Base-by-base conservation (phyloP, 2,113 vertebrate genomes). In the Mugil cephalus region DNA sequence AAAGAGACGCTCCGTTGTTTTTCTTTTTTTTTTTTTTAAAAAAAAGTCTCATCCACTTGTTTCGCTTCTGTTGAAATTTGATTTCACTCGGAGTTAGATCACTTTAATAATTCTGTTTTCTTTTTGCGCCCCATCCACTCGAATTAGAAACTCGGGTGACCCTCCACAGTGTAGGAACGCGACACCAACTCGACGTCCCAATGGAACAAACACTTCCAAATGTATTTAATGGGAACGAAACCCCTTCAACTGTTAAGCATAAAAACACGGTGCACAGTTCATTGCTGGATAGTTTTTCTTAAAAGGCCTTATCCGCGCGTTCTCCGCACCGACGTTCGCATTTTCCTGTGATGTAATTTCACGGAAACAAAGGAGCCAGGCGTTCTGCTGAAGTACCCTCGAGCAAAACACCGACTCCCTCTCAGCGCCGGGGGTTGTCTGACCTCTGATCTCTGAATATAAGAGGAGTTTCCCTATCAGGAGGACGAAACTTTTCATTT, bases 221-320 rank as follows among this genome's bases (percentile, higher is more conserved):
- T 30, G 24, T 5, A 30, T 5, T 30, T 2, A 30, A 5, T 30
- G 24, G 24, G 5, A 30, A 3, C 24, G 24, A 30, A 30, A 30
- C 24, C 5, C 24, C 24, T 30, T 30, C 24, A 30, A 5, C 24
- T 3, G 24, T 30, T 30, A 30, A 30, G 5, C 5, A 30, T 30
- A 30, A 30, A 30, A 30, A 30, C 24, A 30, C 5, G 14, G 13
- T 7, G 53, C 11, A 21, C 10, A 21, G 46, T 30, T 46, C n/a
- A 8, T 14, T 15, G 18, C 9, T 13, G 60, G 11, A 11, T 45
- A 19, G 34, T 38, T 17, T 24, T 7, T 43, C 48, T 5, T 10
- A 7, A 24, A 68, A 72, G 71, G 79, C 75, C 75, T 70, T 19
- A n/a, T n/a, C n/a, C n/a, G n/a, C n/a, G n/a, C n/a, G n/a, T n/a